Conservation (phyloP, 2,797 vertebrate genomes). For the Xiphophorus birchmanni region DNA sequence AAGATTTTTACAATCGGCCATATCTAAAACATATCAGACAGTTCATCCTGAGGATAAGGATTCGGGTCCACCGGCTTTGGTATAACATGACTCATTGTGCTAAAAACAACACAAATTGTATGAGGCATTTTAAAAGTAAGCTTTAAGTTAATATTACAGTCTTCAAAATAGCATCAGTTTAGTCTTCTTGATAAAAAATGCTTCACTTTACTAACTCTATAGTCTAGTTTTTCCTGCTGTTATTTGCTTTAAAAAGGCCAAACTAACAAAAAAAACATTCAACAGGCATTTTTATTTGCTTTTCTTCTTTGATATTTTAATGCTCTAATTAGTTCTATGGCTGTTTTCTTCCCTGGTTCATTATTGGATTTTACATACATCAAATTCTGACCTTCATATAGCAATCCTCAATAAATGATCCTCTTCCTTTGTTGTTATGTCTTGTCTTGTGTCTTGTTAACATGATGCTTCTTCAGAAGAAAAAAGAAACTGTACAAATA, state of each 20-base stretch:
- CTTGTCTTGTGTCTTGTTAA: neutral
- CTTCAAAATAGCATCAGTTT: neutral
- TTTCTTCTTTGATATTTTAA: neutral
- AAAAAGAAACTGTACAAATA: neutral
- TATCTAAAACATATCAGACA: neutral
- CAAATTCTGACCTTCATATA: neutral
- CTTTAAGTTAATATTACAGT: neutral
- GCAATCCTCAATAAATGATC: neutral
- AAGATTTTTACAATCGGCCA: too few relatives aligned
- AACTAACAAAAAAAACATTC: neutral
- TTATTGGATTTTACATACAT: neutral
- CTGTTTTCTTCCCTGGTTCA: conserved; percentile 1
- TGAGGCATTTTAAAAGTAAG: neutral
- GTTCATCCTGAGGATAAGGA: neutral
- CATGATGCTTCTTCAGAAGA: neutral
- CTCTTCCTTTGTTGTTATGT: neutral
- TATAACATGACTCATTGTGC: neutral
- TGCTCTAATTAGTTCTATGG: neutral
- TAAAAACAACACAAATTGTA: neutral
- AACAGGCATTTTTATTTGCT: neutral
- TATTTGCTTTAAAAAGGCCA: neutral
- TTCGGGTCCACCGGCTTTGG: neutral
- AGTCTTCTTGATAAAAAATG: neutral
- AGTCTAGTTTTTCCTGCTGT: neutral
- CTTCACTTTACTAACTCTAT: neutral